Base-by-base conservation (phyloP, 1,140 invertebrate genomes). In the Bombus fervidus region DNA sequence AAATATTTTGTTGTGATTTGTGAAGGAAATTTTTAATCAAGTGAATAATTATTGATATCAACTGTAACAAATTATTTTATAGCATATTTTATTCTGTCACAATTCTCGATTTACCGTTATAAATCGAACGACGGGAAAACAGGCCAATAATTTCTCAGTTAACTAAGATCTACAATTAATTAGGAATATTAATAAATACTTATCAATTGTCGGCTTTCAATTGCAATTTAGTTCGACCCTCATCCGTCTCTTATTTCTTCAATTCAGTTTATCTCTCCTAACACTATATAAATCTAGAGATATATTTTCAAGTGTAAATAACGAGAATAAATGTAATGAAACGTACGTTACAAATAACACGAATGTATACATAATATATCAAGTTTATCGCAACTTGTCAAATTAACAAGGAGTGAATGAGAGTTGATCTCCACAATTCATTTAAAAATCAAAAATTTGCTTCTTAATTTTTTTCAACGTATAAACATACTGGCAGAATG, bases 41-140 rank as follows among this genome's bases (percentile, higher is more conserved):
- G n/a, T 22, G 31, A 34, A 64, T 25, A 47, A 37, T 75, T n/a
- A 64, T 41, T 66, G 25, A 37, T 47, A 62, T 13, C 3, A 39
- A 73, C 34, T 43, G 18, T n/a, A 74, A 41, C 25, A 71, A 71
- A 71, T 71, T 72, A 39, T 72, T 41, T 72, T 41, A 41, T 41
- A n/a, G 2, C 6, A 28, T 39, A 71, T 71, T 71, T 39, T 41
- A 12, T 41, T 28, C 4, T 71, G 37, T 71, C 37, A 71, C 37
- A 41, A 41, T 71, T 71, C 25, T 41, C 39, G 25, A 2, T n/a
- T 69, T n/a, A 71, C 28, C 69, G 25, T 71, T 71, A 71, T 41
- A 41, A 71, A 41, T n/a, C 4, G 37, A 1, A 41, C 2, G 31
- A 66, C 8, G 2, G 6, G 6, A 2, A 2, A 22, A 59, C 15